Conservation (phyloP, 1,140 invertebrate genomes). For the Pteromalus puparum region DNA sequence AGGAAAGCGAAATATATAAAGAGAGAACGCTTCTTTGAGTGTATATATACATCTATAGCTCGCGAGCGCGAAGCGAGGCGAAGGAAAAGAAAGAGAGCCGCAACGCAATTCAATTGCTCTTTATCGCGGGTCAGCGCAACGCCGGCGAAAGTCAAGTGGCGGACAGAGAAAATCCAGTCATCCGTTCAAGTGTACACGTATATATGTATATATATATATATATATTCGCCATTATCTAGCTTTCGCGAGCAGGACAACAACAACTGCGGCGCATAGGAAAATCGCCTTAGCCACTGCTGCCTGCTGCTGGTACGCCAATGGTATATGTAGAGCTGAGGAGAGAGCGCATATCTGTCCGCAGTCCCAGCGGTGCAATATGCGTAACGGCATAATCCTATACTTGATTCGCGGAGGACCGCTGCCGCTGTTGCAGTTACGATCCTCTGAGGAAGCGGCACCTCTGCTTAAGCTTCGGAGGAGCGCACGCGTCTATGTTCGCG, state of each 20-base stretch:
- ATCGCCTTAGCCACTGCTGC: neutral
- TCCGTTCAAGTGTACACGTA: neutral
- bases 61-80: neutral
- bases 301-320: no score
- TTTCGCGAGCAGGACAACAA: neutral
- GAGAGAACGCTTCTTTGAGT: no score
- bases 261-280: neutral
- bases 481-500: no score
- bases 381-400: constrained; percentile 33
- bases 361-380: constrained; percentile 31
- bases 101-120: constrained; percentile 1
- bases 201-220: no score
- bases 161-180: neutral
- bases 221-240: no score
- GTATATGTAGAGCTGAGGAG: neutral
- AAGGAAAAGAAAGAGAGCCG: neutral
- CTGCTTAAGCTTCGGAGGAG: neutral
- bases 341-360: neutral
- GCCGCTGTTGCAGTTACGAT: neutral
- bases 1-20: no score
- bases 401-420: constrained; percentile 18
- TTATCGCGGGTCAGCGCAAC: neutral
- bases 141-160: neutral
- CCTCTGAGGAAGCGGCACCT: constrained; percentile 6
- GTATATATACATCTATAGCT: no score